Percentiles rank a stretch among this genome's conserved stretches.
phyloP scores from a whole-genome alignment of 1,140 invertebrate species.

The Alviniconcha marisindica region DNA sequence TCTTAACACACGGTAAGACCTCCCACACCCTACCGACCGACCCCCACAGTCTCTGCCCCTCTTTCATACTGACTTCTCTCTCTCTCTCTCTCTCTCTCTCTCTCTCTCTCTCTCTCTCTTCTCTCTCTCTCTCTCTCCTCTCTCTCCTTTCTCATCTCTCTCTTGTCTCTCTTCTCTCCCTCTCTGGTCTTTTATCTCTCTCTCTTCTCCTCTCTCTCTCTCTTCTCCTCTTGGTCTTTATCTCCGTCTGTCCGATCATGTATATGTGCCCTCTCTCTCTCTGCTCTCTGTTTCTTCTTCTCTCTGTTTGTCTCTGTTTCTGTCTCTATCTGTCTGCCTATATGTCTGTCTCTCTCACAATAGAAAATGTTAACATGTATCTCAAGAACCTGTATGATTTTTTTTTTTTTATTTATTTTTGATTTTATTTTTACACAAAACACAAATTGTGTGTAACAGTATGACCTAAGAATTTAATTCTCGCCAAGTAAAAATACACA shows the following conservation, averaged over 20 bases:
- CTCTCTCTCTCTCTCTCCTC: constrained; percentile 22
- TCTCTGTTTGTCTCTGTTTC: background rate
- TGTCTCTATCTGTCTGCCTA: background rate
- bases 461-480: no score
- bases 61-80: no score
- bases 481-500: no score
- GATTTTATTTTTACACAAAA: no score
- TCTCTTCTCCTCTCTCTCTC: background rate
- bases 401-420: background rate
- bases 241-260: no score
- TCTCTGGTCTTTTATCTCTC: background rate
- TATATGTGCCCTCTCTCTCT: constrained; percentile 1
- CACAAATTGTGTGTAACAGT: no score
- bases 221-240: no score
- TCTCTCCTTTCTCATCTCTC: background rate
- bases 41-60: background rate
- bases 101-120: constrained; percentile 23
- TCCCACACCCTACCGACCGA: background rate
- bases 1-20: background rate
- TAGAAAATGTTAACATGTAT: no score
- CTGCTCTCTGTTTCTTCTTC: background rate
- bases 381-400: no score
- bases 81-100: constrained; percentile 3
- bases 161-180: no score
- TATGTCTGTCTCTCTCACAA: background rate